These are phyloP conservation scores for Phycodurus eques DNA, from an alignment of 2,113 vertebrate species.

Conservation along the genomic window DNA sequence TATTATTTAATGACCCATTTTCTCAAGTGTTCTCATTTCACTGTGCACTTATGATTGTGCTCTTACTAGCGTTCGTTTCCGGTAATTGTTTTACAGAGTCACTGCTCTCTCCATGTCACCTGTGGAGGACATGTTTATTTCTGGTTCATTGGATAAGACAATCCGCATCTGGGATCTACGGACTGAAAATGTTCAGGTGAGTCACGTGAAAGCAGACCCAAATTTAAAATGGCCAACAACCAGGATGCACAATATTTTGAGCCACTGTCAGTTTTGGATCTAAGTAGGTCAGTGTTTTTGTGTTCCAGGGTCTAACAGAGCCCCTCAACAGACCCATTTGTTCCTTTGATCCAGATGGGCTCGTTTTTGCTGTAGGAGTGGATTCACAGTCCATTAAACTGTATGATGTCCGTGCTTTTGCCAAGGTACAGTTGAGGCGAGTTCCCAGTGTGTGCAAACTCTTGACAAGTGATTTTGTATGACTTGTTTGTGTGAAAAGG, in stretches of 20 bases:
- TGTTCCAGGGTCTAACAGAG: conserved; percentile 88
- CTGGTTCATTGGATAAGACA: conserved; percentile 93
- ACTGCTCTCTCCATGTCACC: conserved; percentile 98
- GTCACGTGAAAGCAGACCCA: conserved; percentile 1
- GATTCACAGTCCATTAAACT: conserved; percentile 96
- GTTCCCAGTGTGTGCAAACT: neutral
- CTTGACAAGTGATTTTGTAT: too few relatives aligned
- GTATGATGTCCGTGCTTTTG: conserved; percentile 95
- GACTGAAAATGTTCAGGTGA: conserved; percentile 90
- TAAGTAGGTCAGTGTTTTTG: conserved; percentile 9
- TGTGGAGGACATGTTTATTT: conserved; percentile 95
- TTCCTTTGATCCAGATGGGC: conserved; percentile 95
- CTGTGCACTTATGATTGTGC: neutral
- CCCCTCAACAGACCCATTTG: conserved; percentile 95
- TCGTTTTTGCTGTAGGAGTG: conserved; percentile 96
- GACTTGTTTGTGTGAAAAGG: conserved; percentile 51
- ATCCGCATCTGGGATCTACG: conserved; percentile 97
- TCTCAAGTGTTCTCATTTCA: neutral
- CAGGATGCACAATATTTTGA: neutral
- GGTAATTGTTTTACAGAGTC: conserved; percentile 74
- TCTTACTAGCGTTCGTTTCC: neutral
- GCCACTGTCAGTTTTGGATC: neutral
- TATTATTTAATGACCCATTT: too few relatives aligned
- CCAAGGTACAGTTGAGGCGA: conserved; percentile 80
- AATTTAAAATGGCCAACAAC: neutral